Percentiles rank a stretch among this genome's conserved stretches.
Conservation (phyloP, 2,888 invertebrate genomes). For the Esperia sulphurella region DNA sequence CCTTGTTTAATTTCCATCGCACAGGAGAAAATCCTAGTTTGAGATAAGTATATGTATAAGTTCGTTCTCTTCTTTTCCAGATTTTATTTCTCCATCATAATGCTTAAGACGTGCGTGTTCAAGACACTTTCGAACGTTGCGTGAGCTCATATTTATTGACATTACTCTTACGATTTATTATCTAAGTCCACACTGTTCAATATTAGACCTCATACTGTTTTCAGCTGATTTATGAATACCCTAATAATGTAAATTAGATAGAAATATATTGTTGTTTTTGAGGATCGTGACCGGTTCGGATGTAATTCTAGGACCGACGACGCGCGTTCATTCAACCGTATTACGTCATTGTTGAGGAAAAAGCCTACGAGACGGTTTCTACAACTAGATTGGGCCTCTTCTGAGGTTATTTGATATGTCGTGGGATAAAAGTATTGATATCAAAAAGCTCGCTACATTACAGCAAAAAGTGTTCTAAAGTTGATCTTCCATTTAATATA, state of each 20-base stretch:
- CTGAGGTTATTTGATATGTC: conserved; percentile 4
- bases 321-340: conserved; percentile 24
- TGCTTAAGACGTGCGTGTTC: not conserved
- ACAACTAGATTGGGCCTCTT: conserved; percentile 16
- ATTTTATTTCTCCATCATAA: too few relatives aligned
- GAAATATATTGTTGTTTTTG: not conserved
- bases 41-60: too few relatives aligned
- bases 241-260: not conserved
- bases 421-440: conserved; percentile 8
- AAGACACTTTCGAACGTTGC: not conserved
- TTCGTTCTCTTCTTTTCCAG: too few relatives aligned
- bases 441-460: too few relatives aligned
- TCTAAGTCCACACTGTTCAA: not conserved
- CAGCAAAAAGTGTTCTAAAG: not conserved
- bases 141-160: not conserved
- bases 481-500: not conserved
- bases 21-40: too few relatives aligned
- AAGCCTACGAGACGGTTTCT: conserved; percentile 17
- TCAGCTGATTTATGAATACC: not conserved
- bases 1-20: too few relatives aligned
- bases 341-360: conserved; percentile 23
- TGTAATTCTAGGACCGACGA: conserved; percentile 7
- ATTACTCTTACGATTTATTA: not conserved
- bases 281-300: not conserved
- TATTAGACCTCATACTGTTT: conserved; percentile 1